Conservation (phyloP, 2,888 invertebrate species). For the Diloba caeruleocephala region DNA sequence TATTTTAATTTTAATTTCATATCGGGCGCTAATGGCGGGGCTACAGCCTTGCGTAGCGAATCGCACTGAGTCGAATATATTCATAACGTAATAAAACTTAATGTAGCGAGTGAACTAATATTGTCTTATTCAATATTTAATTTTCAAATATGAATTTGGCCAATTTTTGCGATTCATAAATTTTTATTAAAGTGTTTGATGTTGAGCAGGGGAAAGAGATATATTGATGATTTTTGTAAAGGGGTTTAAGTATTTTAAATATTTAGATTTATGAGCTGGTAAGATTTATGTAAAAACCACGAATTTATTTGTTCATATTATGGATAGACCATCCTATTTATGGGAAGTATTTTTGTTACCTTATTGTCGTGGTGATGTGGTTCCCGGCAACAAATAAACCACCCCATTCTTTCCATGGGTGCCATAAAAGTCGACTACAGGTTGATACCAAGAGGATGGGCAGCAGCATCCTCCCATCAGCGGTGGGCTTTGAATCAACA, state of each 20-base stretch:
- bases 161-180: conserved; percentile 84
- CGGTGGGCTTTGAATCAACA: too few relatives aligned
- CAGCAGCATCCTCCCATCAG: too few relatives aligned
- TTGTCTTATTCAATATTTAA: conserved; percentile 89
- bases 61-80: conserved; percentile 83
- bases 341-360: too few relatives aligned
- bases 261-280: conserved; percentile 10
- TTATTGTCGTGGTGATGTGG: too few relatives aligned
- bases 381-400: too few relatives aligned
- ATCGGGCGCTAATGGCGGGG: conserved; percentile 87
- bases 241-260: conserved; percentile 19
- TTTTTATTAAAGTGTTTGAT: conserved; percentile 69
- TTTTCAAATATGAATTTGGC: conserved; percentile 79
- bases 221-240: conserved; percentile 31
- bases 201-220: conserved; percentile 47
- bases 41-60: conserved; percentile 87
- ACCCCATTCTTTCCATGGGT: too few relatives aligned
- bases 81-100: conserved; percentile 87
- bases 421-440: too few relatives aligned
- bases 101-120: conserved; percentile 89
- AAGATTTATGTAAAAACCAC: background rate
- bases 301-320: too few relatives aligned
- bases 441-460: too few relatives aligned
- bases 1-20: conserved; percentile 90
- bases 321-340: too few relatives aligned